A percentile compares a stretch with the other conserved stretches of the same genome.
These are phyloP conservation scores for Alfaro cultratus DNA, from an alignment of 2,797 vertebrate genomes.

Conservation along the genomic window DNA sequence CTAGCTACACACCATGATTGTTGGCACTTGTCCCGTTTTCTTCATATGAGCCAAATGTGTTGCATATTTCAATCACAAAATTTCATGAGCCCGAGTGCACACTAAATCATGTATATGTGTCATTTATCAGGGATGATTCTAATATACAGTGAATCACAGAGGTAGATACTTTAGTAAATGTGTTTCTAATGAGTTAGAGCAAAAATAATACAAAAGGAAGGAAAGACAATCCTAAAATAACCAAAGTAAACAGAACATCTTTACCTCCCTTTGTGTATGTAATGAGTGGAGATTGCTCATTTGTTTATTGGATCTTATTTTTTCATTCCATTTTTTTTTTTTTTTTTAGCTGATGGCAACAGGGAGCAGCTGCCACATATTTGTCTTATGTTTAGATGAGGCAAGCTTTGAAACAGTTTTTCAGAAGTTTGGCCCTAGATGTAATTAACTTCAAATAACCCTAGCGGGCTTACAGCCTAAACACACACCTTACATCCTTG, in stretches of 20 bases:
- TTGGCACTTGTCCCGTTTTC: slow-evolving; percentile 12
- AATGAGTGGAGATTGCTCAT: slow-evolving; percentile 43
- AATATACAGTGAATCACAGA: slow-evolving; percentile 30
- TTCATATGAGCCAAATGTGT: slow-evolving; percentile 18
- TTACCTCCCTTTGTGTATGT: slow-evolving; percentile 15
- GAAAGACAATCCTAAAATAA: slow-evolving; percentile 11
- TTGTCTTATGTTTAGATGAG: slow-evolving; percentile 23
- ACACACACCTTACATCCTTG: not conserved
- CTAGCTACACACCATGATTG: slow-evolving; percentile 35
- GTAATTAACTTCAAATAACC: slow-evolving; percentile 18
- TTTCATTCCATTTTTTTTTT: slow-evolving; percentile 20
- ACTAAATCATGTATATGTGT: slow-evolving; percentile 46
- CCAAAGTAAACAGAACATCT: slow-evolving; percentile 21
- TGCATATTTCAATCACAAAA: slow-evolving; percentile 6
- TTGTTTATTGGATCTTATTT: slow-evolving; percentile 16
- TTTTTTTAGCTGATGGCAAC: slow-evolving; percentile 29
- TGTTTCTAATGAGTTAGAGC: slow-evolving; percentile 18
- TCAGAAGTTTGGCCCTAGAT: not conserved
- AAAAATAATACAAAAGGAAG: not conserved
- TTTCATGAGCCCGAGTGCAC: slow-evolving; percentile 11
- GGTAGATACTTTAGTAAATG: slow-evolving; percentile 16
- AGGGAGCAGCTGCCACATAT: slow-evolving; percentile 33
- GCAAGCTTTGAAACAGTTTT: slow-evolving; percentile 17
- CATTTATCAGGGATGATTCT: slow-evolving; percentile 31
- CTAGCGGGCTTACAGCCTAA: not conserved